Evolutionary conservation across 2,888 invertebrate genomes (phyloP), one percentile per base, ranked within the genome.

Genomic region (Hylaea fasciaria): DNA sequence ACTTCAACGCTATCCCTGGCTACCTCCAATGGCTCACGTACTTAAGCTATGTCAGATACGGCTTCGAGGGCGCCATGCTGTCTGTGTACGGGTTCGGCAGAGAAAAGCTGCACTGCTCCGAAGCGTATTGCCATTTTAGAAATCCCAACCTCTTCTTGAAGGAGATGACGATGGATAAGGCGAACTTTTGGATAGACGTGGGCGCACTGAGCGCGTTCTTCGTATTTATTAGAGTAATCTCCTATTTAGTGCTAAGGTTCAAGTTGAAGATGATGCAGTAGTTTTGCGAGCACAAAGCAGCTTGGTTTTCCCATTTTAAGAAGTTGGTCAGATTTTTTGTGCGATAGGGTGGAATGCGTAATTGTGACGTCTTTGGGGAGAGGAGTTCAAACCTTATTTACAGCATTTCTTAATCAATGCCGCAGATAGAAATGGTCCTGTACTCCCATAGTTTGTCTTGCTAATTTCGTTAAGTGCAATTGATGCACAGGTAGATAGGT

Each of bases 31-130:
- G 98, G 96, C 91, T 98, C 16, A 96, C 98, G 1, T 98, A 98
- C 83, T 93, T 97, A 29, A 98, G 98, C 73, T 98, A 98, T 85
- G 95, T 98, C 52, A 70, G 91, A 13, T 98, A 98, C 81, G 97
- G 97, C 35, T 98, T 98, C 86, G 98, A 98, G 89, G 98, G 98
- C 7, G 95, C 96, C 48, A 96, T 98, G 94, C 94, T 97, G 45
- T 95, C 97, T 3, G 96, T 98, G n/a, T 98, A 98, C 82, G 98
- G 98, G 16, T 95, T 95, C 82, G 95, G 96, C 69, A 93, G 98
- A 52, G 95, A 95, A 65, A 95, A 96, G 74, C 90, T 99, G 57
- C 94, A 95, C 70, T 98, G 98, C 86, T 95, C 95, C 40, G 95
- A 95, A 74, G 94, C 94, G 8, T 97, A 96, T 85, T 97, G 97